A percentile compares a stretch with the other conserved stretches of the same genome.
Conservation (phyloP, 2,113 vertebrate species). For the Mystacornis crossleyi region DNA sequence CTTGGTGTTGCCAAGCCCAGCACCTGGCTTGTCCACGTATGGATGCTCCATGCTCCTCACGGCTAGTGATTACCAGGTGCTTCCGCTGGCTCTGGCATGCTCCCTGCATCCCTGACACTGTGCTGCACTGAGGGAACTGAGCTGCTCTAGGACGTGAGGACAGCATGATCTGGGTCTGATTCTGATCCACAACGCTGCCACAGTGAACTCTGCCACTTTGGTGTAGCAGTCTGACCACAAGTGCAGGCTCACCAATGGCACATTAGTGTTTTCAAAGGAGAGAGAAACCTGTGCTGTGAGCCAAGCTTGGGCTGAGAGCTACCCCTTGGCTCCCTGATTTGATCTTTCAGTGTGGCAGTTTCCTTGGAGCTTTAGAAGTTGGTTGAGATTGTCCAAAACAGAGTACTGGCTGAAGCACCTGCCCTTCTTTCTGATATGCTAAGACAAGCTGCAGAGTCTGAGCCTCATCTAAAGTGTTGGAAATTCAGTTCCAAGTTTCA, state of each 20-base stretch:
- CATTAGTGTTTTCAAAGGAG: accelerated
- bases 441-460: neutral
- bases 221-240: neutral
- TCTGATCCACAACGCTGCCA: neutral
- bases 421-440: neutral
- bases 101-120: neutral
- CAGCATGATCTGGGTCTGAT: neutral
- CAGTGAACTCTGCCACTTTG: neutral
- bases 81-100: neutral
- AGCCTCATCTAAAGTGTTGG: neutral
- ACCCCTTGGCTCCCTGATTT: neutral
- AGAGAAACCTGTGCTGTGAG: neutral
- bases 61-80: neutral
- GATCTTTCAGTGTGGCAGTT: neutral
- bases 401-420: neutral
- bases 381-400: neutral
- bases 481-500: neutral
- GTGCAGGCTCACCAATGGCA: neutral
- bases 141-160: neutral
- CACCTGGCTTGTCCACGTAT: accelerated
- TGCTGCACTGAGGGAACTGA: neutral
- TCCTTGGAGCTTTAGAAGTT: neutral
- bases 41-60: neutral
- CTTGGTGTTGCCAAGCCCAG: neutral
- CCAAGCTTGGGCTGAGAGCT: neutral